Base-by-base conservation (phyloP, 53 echinoderm and acorn worm species). In the Luidia sarsii region DNA sequence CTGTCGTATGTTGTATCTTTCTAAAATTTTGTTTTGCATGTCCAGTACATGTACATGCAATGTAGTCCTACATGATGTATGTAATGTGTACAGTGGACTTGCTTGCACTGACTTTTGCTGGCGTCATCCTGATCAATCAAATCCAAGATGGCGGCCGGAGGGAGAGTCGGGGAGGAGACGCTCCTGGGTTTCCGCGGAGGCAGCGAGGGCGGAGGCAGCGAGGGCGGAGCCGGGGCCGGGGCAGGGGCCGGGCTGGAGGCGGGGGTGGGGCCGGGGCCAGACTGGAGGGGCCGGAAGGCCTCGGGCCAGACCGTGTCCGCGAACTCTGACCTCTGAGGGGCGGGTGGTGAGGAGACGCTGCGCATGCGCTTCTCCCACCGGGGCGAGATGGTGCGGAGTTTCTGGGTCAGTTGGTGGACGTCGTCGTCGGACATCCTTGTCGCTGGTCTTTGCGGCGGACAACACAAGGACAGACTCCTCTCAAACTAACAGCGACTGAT, bases 341-440 rank as follows among this genome's bases (percentile, higher is more conserved):
- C 35, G 4, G 72, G 23, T 18, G 72, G 72, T 14, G 72, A 72
- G 27, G 72, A 72, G 5, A 32, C 3, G 10, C 72, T 72, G 10
- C 72, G 72, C 13, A 36, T 20, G 37, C 72, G 31, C 37, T 2
- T 31, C 56, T 1, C 38, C 72, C 39, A 72, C 25, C 25, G 18
- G 2, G 57, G 72, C 2, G 72, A 55, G 25, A 36, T 3, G 63
- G 35, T 30, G 7, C 16, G 63, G 19, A 63, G 63, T 18, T 35
- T 33, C 3, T 63, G 63, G 35, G 37, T 33, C 1, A 63, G 37
- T 2, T 34, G 31, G 18, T 6, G 2, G 1, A 21, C 34, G 18
- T 63, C 63, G 29, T 63, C 63, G 1, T 29, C 63, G 35, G 63
- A 33, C 63, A 63, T 63, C n/a, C n/a, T n/a, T n/a, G n/a, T n/a